These are phyloP conservation scores for Adrianichthys oophorus DNA, from an alignment of 2,797 vertebrate genomes.

Conservation along the genomic window DNA sequence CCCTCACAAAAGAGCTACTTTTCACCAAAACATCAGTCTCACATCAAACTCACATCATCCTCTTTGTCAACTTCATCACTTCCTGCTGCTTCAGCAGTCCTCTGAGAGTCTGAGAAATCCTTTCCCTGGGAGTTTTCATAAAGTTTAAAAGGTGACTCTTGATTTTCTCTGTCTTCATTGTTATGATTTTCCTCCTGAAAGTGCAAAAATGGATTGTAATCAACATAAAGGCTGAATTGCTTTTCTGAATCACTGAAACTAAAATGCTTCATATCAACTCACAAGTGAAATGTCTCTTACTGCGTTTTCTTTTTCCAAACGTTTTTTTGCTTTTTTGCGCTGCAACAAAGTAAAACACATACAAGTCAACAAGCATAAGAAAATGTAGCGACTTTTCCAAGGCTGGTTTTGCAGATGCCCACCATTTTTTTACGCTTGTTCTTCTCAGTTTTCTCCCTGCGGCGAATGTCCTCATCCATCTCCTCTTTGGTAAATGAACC, in stretches of 20 bases:
- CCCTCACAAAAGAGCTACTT: too few relatives aligned
- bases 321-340: conserved; percentile 78
- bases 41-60: conserved; percentile 30
- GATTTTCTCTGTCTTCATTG: conserved; percentile 46
- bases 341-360: conserved; percentile 36
- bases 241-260: not conserved
- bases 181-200: conserved; percentile 53
- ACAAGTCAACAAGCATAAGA: not conserved
- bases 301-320: conserved; percentile 62
- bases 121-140: conserved; percentile 26
- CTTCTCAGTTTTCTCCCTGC: conserved; percentile 64
- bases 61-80: conserved; percentile 12
- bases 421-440: conserved; percentile 80
- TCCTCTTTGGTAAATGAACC: conserved; percentile 47
- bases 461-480: conserved; percentile 68
- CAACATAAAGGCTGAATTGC: too few relatives aligned
- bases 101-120: conserved; percentile 11
- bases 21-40: too few relatives aligned
- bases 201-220: not conserved
- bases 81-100: not conserved
- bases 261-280: conserved; percentile 24
- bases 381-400: not conserved
- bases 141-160: conserved; percentile 28
- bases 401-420: conserved; percentile 3
- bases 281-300: conserved; percentile 55